These are phyloP conservation scores for Hirtodrosophila histrioides DNA, from an alignment of 2,888 invertebrate genomes.

Conservation along the genomic window DNA sequence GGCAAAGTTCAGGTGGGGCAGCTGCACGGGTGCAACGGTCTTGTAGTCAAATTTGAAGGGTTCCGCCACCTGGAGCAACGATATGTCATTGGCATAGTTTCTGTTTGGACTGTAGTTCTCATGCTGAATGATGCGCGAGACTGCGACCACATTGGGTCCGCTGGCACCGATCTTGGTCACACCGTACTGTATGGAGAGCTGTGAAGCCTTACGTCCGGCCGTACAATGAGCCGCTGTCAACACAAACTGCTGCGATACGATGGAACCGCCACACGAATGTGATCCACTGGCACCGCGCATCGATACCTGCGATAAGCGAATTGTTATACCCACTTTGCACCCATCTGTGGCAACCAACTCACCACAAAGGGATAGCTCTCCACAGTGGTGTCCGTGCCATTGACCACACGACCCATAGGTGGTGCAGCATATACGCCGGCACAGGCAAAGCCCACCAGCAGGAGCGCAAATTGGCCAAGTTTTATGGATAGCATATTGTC, in stretches of 20 bases:
- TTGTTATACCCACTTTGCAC: too few relatives aligned
- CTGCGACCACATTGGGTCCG: slow-evolving; percentile 66
- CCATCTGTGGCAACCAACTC: slow-evolving; percentile 2
- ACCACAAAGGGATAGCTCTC: slow-evolving; percentile 80
- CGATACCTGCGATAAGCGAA: slow-evolving; percentile 52
- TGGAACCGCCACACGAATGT: slow-evolving; percentile 78
- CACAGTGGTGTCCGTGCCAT: slow-evolving; percentile 75
- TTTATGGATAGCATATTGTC: slow-evolving; percentile 28
- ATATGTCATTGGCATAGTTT: slow-evolving; percentile 83
- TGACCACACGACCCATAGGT: slow-evolving; percentile 75
- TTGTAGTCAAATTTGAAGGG: slow-evolving; percentile 71
- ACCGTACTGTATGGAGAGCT: slow-evolving; percentile 73
- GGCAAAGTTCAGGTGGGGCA: slow-evolving; percentile 69
- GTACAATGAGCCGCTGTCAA: slow-evolving; percentile 82
- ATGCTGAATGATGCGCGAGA: slow-evolving; percentile 80
- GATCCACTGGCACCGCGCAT: slow-evolving; percentile 65
- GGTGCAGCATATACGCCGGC: slow-evolving; percentile 50
- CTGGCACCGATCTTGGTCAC: slow-evolving; percentile 53
- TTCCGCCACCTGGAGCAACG: slow-evolving; percentile 80
- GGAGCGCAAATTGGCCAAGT: slow-evolving; percentile 15
- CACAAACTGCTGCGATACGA: slow-evolving; percentile 67
- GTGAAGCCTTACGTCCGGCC: slow-evolving; percentile 12
- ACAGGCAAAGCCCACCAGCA: slow-evolving; percentile 34
- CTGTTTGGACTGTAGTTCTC: slow-evolving; percentile 67
- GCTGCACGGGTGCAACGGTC: slow-evolving; percentile 68